Percentiles rank a stretch among this genome's conserved stretches.
Evolutionary conservation across 2,113 vertebrate genomes (phyloP).

Genomic region (Halichoeres trimaculatus): DNA sequence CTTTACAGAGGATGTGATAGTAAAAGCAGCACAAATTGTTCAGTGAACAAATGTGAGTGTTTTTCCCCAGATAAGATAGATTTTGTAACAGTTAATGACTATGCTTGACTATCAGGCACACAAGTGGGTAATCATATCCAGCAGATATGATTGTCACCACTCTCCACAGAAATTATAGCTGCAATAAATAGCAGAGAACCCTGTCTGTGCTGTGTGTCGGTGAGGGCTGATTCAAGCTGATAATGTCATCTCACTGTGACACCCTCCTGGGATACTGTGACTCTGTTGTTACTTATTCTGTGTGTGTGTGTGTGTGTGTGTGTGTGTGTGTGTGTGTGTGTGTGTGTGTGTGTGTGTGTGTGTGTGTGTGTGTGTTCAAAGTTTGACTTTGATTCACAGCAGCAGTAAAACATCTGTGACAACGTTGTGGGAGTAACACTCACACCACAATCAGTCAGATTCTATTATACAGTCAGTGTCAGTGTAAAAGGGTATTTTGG

Average conservation of each 20-base stretch:
- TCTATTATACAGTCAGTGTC: slow-evolving; percentile 44
- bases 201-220: slow-evolving; percentile 22
- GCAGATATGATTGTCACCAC: slow-evolving; percentile 65
- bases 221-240: slow-evolving; percentile 57
- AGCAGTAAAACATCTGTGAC: slow-evolving; percentile 23
- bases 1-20: neutral
- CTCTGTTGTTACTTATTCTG: slow-evolving; percentile 21
- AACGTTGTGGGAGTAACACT: slow-evolving; percentile 34
- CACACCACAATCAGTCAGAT: slow-evolving; percentile 45
- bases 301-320: neutral
- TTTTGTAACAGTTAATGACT: slow-evolving; percentile 53
- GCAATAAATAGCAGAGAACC: slow-evolving; percentile 64
- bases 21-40: slow-evolving; percentile 4
- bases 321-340: neutral
- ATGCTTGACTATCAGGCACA: slow-evolving; percentile 38
- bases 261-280: slow-evolving; percentile 36
- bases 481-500: slow-evolving; percentile 25
- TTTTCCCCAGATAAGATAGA: slow-evolving; percentile 19
- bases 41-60: slow-evolving; percentile 6
- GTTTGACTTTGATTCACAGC: slow-evolving; percentile 36
- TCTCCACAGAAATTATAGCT: slow-evolving; percentile 68
- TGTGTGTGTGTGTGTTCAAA: slow-evolving; percentile 20
- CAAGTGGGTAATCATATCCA: slow-evolving; percentile 61
- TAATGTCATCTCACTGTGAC: slow-evolving; percentile 52
- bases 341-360: neutral